Evolutionary conservation across 2,888 invertebrate genomes (phyloP).

Genomic region (Tryphoninae sp.): DNA sequence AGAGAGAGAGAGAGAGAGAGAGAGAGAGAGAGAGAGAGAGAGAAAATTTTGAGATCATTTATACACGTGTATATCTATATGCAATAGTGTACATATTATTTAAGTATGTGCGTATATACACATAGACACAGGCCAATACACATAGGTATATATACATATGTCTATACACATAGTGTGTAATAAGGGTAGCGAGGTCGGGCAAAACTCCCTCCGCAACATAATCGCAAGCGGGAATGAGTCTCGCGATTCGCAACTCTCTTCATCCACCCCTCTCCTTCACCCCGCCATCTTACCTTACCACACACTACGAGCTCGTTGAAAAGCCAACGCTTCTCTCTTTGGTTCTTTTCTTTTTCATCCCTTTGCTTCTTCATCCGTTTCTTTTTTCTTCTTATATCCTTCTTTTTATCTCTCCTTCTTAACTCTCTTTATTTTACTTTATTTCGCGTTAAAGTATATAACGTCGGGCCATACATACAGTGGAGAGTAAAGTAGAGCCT

Average conservation of each 20-base stretch:
- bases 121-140: not conserved
- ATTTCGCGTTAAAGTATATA: conserved; percentile 51
- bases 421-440: conserved; percentile 61
- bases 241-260: conserved; percentile 36
- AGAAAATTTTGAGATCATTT: conserved; percentile 37
- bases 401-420: conserved; percentile 47
- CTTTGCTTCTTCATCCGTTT: not conserved
- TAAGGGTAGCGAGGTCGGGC: conserved; percentile 37
- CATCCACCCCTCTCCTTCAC: not conserved
- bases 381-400: conserved; percentile 16
- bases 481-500: not conserved
- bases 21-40: conserved; percentile 1
- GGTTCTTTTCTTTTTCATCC: not conserved
- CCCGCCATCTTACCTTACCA: not conserved
- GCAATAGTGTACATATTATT: not conserved
- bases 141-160: not conserved
- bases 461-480: conserved; percentile 6
- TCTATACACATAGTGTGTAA: conserved; percentile 24
- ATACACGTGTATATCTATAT: not conserved
- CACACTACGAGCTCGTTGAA: conserved; percentile 18
- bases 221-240: conserved; percentile 36
- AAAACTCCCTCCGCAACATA: conserved; percentile 49
- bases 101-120: conserved; percentile 26
- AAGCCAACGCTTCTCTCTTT: conserved; percentile 28
- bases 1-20: not conserved